Evolutionary conservation across 2,888 invertebrate species (phyloP), one percentile per base, ranked within the genome.

Genomic region (Xestobium rufovillosum): DNA sequence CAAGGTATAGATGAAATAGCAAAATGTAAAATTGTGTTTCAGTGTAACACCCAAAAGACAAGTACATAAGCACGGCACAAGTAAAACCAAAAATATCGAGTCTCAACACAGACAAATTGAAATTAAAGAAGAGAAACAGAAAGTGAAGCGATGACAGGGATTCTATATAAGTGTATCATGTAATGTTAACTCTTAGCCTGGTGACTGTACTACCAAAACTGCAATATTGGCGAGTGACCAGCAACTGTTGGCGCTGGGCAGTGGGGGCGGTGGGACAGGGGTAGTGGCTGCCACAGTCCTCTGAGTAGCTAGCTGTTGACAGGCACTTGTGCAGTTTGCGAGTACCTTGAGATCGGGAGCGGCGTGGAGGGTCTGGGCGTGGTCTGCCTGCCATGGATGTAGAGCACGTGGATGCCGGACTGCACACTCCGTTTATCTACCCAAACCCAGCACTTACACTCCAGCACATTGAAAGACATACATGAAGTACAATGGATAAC

Each of bases 311-410:
- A 71, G 84, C 83, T 65, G 86, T 83, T 71, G 85, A 85, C 72
- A 85, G 81, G 78, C 86, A 86, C 80, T 86, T 86, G 79, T 85
- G 84, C 72, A 86, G 83, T 76, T 83, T 83, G 74, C 83, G 82
- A 78, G 86, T 89, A 86, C 90, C 91, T 87, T 91, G 91, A 70
- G 87, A 87, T 72, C 88, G 85, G 68, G 87, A 85, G 67, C 88
- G 83, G 67, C 84, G 82, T 67, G 84, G 78, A 52, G 75, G 72
- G 57, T 79, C 80, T 56, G 68, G 66, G 56, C 71, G 60, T 53
- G 60, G 57, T 55, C 66, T 61, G 42, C 60, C 56, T 44, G 48
- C 51, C 43, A 51, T 50, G 40, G 40, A 43, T 39, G 41, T 47
- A 49, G 53, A 49, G 49, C 49, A 47, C 48, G 48, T 47, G 39